Conservation (phyloP, 2,888 invertebrate genomes). For the Leptinotarsa peninsularis region DNA sequence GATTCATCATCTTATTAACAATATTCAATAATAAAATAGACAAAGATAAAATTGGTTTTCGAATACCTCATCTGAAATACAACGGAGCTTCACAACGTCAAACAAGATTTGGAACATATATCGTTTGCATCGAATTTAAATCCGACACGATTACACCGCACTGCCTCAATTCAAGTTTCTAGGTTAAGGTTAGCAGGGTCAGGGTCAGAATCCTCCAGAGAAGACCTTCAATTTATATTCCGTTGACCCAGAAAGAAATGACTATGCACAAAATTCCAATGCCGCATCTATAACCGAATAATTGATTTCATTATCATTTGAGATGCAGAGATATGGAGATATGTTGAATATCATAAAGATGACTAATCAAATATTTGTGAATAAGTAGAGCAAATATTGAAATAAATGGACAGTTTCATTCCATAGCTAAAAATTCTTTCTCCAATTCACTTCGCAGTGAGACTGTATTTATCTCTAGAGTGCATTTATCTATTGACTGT, state of each 20-base stretch:
- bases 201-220: slow-evolving; percentile 35
- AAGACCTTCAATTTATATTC: slow-evolving; percentile 39
- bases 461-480: too few species aligned
- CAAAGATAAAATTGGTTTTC: too few species aligned
- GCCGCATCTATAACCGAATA: not conserved
- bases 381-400: slow-evolving; percentile 6
- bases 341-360: slow-evolving; percentile 4
- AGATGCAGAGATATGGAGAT: not conserved
- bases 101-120: not conserved
- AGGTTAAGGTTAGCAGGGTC: slow-evolving; percentile 41
- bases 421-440: not conserved
- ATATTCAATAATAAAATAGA: too few species aligned
- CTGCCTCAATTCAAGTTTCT: slow-evolving; percentile 27
- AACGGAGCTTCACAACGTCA: too few species aligned
- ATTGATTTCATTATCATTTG: not conserved
- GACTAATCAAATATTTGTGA: not conserved
- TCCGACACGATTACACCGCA: slow-evolving; percentile 22
- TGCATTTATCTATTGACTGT: too few species aligned
- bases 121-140: slow-evolving; percentile 17
- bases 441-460: not conserved
- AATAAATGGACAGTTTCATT: not conserved
- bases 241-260: slow-evolving; percentile 38
- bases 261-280: slow-evolving; percentile 5
- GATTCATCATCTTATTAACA: too few species aligned
- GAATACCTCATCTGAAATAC: too few species aligned